A percentile compares a stretch with the other conserved stretches of the same genome.
Evolutionary conservation across 2,888 invertebrate species (phyloP).

Genomic region (Nemotelus nigrinus): DNA sequence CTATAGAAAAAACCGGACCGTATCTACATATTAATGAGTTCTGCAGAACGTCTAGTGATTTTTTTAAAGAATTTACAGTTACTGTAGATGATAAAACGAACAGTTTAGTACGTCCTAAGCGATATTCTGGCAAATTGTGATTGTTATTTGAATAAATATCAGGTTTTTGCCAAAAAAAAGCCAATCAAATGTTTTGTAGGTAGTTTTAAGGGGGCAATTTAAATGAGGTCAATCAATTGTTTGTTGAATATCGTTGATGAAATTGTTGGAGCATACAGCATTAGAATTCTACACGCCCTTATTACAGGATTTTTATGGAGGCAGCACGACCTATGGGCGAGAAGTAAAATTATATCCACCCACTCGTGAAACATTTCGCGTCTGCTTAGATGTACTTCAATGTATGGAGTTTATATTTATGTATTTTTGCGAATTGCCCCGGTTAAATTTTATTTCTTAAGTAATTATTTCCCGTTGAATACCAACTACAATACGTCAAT

Average conservation of each 20-base stretch:
- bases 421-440: too few species aligned
- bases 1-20: conserved; percentile 58
- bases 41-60: conserved; percentile 54
- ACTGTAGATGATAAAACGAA: conserved; percentile 59
- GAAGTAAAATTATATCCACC: too few species aligned
- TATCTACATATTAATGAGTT: conserved; percentile 60
- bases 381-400: too few species aligned
- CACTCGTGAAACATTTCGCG: too few species aligned
- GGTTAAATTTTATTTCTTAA: too few species aligned
- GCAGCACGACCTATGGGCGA: too few species aligned
- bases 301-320: conserved; percentile 53
- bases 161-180: neutral
- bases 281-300: conserved; percentile 56
- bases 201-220: conserved; percentile 25
- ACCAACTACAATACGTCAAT: too few species aligned
- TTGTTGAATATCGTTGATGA: conserved; percentile 56
- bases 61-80: conserved; percentile 57
- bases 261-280: conserved; percentile 53
- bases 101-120: conserved; percentile 38
- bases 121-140: neutral
- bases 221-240: conserved; percentile 56
- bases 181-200: too few species aligned
- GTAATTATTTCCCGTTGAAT: too few species aligned
- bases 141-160: neutral
- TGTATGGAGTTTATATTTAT: too few species aligned